Percentiles rank a stretch among this genome's conserved stretches.
These are phyloP conservation scores for Nemotelus nigrinus DNA, from an alignment of 2,888 invertebrate genomes.

Conservation along the genomic window DNA sequence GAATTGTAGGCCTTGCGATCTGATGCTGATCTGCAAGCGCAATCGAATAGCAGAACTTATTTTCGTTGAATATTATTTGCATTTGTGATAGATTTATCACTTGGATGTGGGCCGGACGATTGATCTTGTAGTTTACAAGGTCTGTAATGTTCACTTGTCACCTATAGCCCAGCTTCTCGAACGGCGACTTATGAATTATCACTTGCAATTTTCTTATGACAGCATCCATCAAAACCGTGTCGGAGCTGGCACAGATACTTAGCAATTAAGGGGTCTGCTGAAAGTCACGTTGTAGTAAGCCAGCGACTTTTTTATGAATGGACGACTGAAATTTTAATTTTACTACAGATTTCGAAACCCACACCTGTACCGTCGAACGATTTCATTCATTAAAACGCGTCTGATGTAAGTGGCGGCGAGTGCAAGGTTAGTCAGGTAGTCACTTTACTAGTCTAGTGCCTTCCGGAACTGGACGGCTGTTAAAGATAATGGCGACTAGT, in stretches of 20 bases:
- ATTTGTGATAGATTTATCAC: conserved; percentile 37
- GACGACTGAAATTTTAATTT: background rate
- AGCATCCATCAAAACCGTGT: conserved; percentile 29
- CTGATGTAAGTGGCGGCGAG: conserved; percentile 24
- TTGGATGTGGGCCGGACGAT: conserved; percentile 25
- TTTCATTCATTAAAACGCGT: conserved; percentile 23
- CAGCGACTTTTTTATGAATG: background rate
- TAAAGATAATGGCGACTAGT: conserved; percentile 31
- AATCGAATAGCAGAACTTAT: conserved; percentile 28
- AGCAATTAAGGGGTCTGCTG: background rate
- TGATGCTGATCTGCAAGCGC: conserved; percentile 26
- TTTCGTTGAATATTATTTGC: conserved; percentile 33
- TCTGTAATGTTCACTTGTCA: conserved; percentile 41
- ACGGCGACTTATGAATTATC: conserved; percentile 34
- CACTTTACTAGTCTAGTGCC: background rate
- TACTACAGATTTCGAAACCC: conserved; percentile 7
- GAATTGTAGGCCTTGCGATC: conserved; percentile 32
- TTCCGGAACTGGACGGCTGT: conserved; percentile 39
- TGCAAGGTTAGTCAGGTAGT: conserved; percentile 27
- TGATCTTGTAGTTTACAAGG: conserved; percentile 41
- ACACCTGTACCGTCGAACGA: background rate
- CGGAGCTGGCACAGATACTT: conserved; percentile 1
- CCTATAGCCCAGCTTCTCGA: conserved; percentile 17
- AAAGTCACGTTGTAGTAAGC: background rate
- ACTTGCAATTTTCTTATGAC: conserved; percentile 36